A percentile compares a stretch with the other conserved stretches of the same genome.
Conservation (phyloP, 2,888 invertebrate genomes). For the Macrosoma leucophasiata region DNA sequence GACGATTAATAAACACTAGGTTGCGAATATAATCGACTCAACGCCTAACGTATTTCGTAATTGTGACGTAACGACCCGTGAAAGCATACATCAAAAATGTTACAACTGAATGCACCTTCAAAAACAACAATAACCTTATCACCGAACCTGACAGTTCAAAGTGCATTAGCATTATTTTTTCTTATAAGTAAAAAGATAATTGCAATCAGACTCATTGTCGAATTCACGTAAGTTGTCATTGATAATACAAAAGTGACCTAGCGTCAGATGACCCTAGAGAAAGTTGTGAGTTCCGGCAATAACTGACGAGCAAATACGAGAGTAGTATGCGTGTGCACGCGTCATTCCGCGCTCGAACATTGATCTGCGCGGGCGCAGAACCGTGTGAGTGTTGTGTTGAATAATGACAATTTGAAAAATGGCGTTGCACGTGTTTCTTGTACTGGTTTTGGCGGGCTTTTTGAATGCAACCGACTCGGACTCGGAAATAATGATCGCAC, state of each 20-base stretch:
- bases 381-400: conserved; percentile 29
- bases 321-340: conserved; percentile 47
- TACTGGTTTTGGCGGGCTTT: conserved; percentile 31
- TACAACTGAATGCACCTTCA: conserved; percentile 28
- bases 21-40: conserved; percentile 20
- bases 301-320: conserved; percentile 60
- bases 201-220: conserved; percentile 5
- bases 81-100: conserved; percentile 39
- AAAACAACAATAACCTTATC: conserved; percentile 1
- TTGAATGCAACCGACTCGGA: conserved; percentile 43
- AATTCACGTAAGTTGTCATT: conserved; percentile 27
- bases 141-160: neutral
- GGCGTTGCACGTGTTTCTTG: conserved; percentile 24
- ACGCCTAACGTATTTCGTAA: conserved; percentile 39
- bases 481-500: conserved; percentile 65
- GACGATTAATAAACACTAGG: conserved; percentile 6
- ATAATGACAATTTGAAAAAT: conserved; percentile 26
- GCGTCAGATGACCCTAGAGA: conserved; percentile 37
- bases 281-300: conserved; percentile 67
- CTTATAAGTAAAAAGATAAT: conserved; percentile 14
- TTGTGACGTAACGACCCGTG: conserved; percentile 49
- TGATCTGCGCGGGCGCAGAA: conserved; percentile 54
- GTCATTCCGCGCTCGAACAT: conserved; percentile 50
- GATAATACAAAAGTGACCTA: conserved; percentile 35
- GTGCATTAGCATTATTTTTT: conserved; percentile 1